Percentiles rank a stretch among this genome's conserved stretches.
Evolutionary conservation across 2,797 vertebrate genomes (phyloP).

Genomic region (Sebastes oblongus): DNA sequence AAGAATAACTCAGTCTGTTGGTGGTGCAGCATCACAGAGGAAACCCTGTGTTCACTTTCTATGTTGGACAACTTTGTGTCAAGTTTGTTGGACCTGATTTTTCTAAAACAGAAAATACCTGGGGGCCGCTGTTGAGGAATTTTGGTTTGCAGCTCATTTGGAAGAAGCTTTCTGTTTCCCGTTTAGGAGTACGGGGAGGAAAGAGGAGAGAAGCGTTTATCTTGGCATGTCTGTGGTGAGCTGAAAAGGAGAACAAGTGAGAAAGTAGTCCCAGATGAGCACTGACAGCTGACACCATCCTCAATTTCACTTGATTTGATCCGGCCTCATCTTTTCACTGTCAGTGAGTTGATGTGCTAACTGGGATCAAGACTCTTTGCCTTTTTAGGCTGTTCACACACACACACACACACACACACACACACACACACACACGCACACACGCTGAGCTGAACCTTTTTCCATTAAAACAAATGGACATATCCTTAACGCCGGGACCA

Average conservation of each 20-base stretch:
- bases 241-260: constrained; percentile 45
- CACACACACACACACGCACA: background rate
- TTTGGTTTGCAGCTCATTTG: constrained; percentile 36
- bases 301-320: constrained; percentile 50
- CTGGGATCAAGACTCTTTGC: constrained; percentile 52
- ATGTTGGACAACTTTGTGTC: constrained; percentile 26
- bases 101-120: constrained; percentile 27
- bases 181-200: constrained; percentile 52
- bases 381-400: constrained; percentile 61
- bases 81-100: constrained; percentile 23
- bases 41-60: constrained; percentile 1
- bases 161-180: constrained; percentile 52
- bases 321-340: constrained; percentile 24
- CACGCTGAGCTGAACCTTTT: constrained; percentile 8
- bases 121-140: constrained; percentile 26
- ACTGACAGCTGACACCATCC: constrained; percentile 63
- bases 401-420: background rate
- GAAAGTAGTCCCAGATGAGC: constrained; percentile 53
- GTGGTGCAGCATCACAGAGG: constrained; percentile 33
- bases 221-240: constrained; percentile 42
- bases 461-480: constrained; percentile 47
- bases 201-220: constrained; percentile 25
- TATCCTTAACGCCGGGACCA: constrained; percentile 33
- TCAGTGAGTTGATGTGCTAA: constrained; percentile 34
- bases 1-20: constrained; percentile 45